Percentiles rank a stretch among this genome's conserved stretches.
phyloP scores from a whole-genome alignment of 2,888 invertebrate genomes.

The Anodontia alba region DNA sequence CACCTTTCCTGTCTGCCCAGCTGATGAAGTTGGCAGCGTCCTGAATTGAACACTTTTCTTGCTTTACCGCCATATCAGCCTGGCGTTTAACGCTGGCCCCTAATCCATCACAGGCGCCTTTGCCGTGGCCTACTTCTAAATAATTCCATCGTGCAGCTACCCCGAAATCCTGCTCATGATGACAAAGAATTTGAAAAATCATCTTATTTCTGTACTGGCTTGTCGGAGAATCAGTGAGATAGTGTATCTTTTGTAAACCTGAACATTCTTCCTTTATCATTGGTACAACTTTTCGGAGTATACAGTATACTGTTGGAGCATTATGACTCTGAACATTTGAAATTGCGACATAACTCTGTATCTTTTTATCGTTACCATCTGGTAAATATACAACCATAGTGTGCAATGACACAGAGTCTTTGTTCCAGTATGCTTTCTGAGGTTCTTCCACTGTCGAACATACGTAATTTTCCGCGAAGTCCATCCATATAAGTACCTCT shows the following conservation, averaged over 20 bases:
- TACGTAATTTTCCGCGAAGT: slow-evolving; percentile 51
- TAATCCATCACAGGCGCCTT: slow-evolving; percentile 40
- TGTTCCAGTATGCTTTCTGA: slow-evolving; percentile 42
- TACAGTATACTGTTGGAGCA: slow-evolving; percentile 30
- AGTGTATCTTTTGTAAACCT: slow-evolving; percentile 21
- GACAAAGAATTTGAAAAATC: slow-evolving; percentile 33
- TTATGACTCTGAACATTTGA: neutral
- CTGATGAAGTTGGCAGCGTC: slow-evolving; percentile 23
- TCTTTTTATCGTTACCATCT: neutral
- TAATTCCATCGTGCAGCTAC: slow-evolving; percentile 35
- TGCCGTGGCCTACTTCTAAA: slow-evolving; percentile 34
- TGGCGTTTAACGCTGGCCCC: slow-evolving; percentile 40
- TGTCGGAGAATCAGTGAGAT: slow-evolving; percentile 36
- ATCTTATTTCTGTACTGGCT: slow-evolving; percentile 43
- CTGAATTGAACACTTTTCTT: slow-evolving; percentile 30
- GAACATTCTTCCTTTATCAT: slow-evolving; percentile 25
- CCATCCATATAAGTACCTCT: slow-evolving; percentile 49
- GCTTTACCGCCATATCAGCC: slow-evolving; percentile 36
- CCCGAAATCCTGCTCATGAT: slow-evolving; percentile 39
- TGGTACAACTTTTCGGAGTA: slow-evolving; percentile 24
- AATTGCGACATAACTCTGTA: neutral
- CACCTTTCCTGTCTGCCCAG: slow-evolving; percentile 1
- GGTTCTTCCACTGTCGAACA: slow-evolving; percentile 45
- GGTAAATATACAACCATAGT: slow-evolving; percentile 25
- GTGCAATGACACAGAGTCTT: slow-evolving; percentile 24